A percentile compares a stretch with the other conserved stretches of the same genome.
These are phyloP conservation scores for Neoaliturus tenellus DNA, from an alignment of 2,888 invertebrate genomes.

Conservation along the genomic window DNA sequence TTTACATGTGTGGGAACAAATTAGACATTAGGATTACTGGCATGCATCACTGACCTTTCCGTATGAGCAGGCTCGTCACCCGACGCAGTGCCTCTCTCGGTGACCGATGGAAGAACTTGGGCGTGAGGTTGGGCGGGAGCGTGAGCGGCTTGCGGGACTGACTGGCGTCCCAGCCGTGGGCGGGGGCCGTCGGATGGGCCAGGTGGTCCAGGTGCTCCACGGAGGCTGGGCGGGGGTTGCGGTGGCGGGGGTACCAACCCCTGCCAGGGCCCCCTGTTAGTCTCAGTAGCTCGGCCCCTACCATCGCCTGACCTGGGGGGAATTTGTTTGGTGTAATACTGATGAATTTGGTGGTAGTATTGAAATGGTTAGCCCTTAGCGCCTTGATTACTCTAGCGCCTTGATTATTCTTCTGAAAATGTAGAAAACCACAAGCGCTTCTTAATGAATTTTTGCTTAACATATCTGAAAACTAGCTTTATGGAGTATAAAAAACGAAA, in stretches of 20 bases:
- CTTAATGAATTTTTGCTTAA: too few species aligned
- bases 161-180: slow-evolving; percentile 70
- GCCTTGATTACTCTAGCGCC: too few species aligned
- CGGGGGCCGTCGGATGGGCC: slow-evolving; percentile 68
- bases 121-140: slow-evolving; percentile 91
- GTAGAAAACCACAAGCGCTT: too few species aligned
- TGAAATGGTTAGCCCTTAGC: too few species aligned
- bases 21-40: not conserved
- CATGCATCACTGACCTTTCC: slow-evolving; percentile 80
- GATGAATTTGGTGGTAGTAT: too few species aligned
- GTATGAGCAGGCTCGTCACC: slow-evolving; percentile 92
- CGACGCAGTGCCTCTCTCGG: slow-evolving; percentile 90
- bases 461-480: too few species aligned
- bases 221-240: slow-evolving; percentile 82
- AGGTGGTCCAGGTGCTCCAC: slow-evolving; percentile 90
- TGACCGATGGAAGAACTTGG: slow-evolving; percentile 93
- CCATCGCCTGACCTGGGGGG: slow-evolving; percentile 73
- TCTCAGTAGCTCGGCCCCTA: slow-evolving; percentile 87
- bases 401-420: too few species aligned
- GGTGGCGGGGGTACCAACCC: slow-evolving; percentile 79
- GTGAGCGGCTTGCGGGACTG: slow-evolving; percentile 87
- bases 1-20: not conserved
- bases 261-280: slow-evolving; percentile 88
- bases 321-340: too few species aligned
- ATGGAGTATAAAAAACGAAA: too few species aligned